Evolutionary conservation across 2,797 vertebrate genomes (phyloP), one percentile per base, ranked within the genome.

Genomic region (Enteromius afrohamiltoni): DNA sequence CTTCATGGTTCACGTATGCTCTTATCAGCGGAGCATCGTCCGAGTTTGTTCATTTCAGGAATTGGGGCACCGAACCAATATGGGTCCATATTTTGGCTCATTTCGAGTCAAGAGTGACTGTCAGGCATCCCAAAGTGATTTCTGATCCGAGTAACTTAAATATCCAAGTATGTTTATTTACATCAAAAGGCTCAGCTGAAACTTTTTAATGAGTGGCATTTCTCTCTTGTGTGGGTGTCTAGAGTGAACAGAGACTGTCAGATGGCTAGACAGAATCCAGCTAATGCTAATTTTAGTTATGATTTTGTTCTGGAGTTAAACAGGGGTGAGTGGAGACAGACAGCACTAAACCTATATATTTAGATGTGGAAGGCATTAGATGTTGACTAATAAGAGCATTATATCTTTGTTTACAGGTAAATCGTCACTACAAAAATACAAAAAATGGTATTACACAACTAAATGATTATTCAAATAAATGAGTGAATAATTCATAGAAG

Each of bases 161-260:
- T 29, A 5, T 55, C 14, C 2, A 70, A 45, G 42, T 26, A 55
- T 14, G 37, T 58, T 53, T 55, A 73, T 81, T 17, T 81, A 49
- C 47, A 73, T 73, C 40, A 81, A 16, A 14, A 31, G 68, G 29
- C 13, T 40, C 60, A 55, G 23, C 7, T 80, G 37, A 53, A 23
- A 67, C 7, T 62, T 10, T 47, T 2, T 45, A 60, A 71, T 60
- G 69, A 62, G 68, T 23, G 68, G 9, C 40, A 73, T 60, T 21
- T 73, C 53, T 71, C 26, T 81, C 51, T 3, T 58, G 79, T 81
- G 79, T 81, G 79, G 79, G 79, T 34, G 53, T 71, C 55, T 49
- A 79, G 8, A 69, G 16, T 13, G 16, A 77, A 60, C 62, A 34
- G 64, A 79, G 77, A 80, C 19, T 37, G 77, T 68, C 31, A 65